Conservation (phyloP, 2,888 invertebrate species). For the Subacronicta megacephala region DNA sequence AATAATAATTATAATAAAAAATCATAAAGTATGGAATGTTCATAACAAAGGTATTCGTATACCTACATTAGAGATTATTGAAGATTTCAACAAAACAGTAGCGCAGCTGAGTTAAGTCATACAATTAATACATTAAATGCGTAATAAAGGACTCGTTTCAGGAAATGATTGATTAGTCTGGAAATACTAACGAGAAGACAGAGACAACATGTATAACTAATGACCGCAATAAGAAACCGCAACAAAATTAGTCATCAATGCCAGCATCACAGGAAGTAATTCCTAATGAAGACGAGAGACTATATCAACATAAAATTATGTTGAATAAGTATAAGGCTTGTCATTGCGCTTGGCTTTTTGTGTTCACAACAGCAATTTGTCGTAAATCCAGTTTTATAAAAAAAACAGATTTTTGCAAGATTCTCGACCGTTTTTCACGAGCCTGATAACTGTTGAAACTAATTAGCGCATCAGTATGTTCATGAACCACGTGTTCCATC, state of each 20-base stretch:
- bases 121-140: not conserved
- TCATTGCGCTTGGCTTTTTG: no score
- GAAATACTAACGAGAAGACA: slow-evolving; percentile 28
- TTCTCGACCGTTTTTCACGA: no score
- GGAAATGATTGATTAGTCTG: slow-evolving; percentile 20
- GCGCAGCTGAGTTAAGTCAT: no score
- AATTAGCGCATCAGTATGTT: slow-evolving; percentile 4
- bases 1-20: not conserved
- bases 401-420: no score
- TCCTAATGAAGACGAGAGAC: slow-evolving; percentile 42
- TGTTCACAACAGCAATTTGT: no score
- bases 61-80: not conserved
- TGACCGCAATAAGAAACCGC: slow-evolving; percentile 35
- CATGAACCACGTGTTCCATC: slow-evolving; percentile 51
- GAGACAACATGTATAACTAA: slow-evolving; percentile 30
- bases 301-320: no score
- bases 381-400: no score
- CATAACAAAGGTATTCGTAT: slow-evolving; percentile 22
- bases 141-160: slow-evolving; percentile 3
- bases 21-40: slow-evolving; percentile 31
- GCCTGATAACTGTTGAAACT: not conserved
- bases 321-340: no score
- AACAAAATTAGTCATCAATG: slow-evolving; percentile 19
- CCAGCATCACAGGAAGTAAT: slow-evolving; percentile 29
- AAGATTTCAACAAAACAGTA: no score